These are phyloP conservation scores for Drosophila auraria DNA, from an alignment of 1,140 invertebrate genomes.

Conservation along the genomic window DNA sequence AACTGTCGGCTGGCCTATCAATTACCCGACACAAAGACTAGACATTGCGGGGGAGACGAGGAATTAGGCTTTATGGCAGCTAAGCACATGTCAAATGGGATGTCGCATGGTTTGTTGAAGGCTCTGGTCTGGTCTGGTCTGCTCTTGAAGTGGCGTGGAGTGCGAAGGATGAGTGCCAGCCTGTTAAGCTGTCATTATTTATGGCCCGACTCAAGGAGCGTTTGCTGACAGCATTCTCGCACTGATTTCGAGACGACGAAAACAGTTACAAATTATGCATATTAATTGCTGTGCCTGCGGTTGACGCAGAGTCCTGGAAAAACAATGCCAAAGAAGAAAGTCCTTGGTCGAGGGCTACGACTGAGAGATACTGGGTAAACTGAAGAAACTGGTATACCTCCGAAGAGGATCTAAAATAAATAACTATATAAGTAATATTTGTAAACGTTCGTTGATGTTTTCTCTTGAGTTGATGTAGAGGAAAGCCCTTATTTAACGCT, in stretches of 20 bases:
- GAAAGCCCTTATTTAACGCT: neutral
- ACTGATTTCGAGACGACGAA: conserved; percentile 55
- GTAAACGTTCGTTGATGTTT: neutral
- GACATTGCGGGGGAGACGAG: conserved; percentile 5
- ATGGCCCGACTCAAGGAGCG: conserved; percentile 51
- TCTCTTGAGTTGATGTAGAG: neutral
- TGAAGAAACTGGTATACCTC: neutral
- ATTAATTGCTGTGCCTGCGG: conserved; percentile 68
- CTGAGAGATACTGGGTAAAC: neutral
- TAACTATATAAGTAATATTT: neutral
- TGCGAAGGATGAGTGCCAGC: conserved; percentile 39
- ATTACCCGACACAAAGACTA: conserved; percentile 58
- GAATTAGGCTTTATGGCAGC: conserved; percentile 56
- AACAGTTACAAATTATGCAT: conserved; percentile 76
- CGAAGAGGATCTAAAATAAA: neutral
- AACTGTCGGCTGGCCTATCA: conserved; percentile 53
- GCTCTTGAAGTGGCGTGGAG: neutral
- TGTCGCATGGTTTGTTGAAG: conserved; percentile 32
- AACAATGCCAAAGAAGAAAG: neutral
- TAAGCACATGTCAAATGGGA: conserved; percentile 68
- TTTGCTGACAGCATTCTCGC: conserved; percentile 70
- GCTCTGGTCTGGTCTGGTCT: conserved; percentile 11
- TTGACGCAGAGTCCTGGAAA: conserved; percentile 9
- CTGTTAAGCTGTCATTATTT: conserved; percentile 68
- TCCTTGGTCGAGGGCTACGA: neutral